Evolutionary conservation across 2,113 vertebrate species (phyloP).

Genomic region (Shinisaurus crocodilurus): DNA sequence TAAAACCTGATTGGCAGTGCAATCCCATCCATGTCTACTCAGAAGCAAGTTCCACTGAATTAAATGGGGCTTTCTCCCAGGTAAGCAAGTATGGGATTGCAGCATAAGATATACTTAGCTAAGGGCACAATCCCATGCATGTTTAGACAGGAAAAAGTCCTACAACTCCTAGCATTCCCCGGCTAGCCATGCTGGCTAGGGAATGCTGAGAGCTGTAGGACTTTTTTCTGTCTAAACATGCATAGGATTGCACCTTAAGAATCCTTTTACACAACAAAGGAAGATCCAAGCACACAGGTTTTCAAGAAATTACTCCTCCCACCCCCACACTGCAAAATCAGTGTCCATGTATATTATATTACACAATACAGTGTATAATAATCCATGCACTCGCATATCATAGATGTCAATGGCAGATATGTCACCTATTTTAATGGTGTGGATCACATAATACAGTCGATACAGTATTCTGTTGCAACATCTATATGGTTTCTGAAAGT

Average conservation of each 20-base stretch:
- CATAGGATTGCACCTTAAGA: no score
- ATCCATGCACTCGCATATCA: conserved; percentile 10
- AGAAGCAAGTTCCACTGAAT: neutral
- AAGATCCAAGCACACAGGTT: conserved; percentile 21
- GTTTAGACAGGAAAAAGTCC: no score
- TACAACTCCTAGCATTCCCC: no score
- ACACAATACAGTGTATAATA: conserved; percentile 28
- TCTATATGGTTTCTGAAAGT: conserved; percentile 14
- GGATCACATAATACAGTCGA: neutral
- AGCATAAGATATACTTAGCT: conserved; percentile 1
- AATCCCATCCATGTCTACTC: neutral
- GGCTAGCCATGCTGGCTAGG: no score
- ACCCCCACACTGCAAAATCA: neutral
- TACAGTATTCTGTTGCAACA: conserved; percentile 6
- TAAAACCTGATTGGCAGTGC: neutral
- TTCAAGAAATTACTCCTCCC: conserved; percentile 14
- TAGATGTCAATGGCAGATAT: neutral
- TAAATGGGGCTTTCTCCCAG: neutral
- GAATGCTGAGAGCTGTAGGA: no score
- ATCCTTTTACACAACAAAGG: neutral
- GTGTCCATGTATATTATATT: neutral
- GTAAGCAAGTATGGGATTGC: neutral
- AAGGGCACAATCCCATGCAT: no score
- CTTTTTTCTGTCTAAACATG: no score
- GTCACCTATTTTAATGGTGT: neutral